Evolutionary conservation across 2,797 vertebrate genomes (phyloP).

Genomic region (Taenioides sp.): DNA sequence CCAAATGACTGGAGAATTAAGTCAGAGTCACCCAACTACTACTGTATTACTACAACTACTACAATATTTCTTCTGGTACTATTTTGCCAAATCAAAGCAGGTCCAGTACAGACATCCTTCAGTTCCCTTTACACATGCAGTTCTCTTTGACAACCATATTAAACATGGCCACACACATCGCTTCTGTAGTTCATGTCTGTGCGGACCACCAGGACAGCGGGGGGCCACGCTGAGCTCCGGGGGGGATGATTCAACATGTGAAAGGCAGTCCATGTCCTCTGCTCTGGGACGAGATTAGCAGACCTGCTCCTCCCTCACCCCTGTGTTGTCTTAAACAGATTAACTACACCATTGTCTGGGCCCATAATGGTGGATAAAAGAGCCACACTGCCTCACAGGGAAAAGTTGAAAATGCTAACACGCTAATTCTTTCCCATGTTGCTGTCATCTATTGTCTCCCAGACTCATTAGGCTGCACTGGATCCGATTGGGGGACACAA

Average conservation of each 20-base stretch:
- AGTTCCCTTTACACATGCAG: slow-evolving; percentile 18
- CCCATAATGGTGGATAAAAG: slow-evolving; percentile 65
- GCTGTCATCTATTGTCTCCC: slow-evolving; percentile 48
- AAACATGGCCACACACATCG: slow-evolving; percentile 18
- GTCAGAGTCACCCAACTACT: background rate
- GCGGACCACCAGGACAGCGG: background rate
- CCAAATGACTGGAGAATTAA: background rate
- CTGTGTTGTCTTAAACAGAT: slow-evolving; percentile 69
- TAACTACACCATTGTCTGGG: slow-evolving; percentile 66
- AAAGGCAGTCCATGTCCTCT: slow-evolving; percentile 46
- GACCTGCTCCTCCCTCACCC: slow-evolving; percentile 40
- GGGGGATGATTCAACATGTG: slow-evolving; percentile 53
- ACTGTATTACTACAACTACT: too few species aligned
- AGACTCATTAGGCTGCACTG: slow-evolving; percentile 55
- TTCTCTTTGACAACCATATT: slow-evolving; percentile 28
- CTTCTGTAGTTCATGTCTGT: slow-evolving; percentile 10
- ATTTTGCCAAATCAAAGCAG: slow-evolving; percentile 10
- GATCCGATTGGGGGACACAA: slow-evolving; percentile 37
- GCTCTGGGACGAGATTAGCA: slow-evolving; percentile 68
- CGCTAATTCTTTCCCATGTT: slow-evolving; percentile 61
- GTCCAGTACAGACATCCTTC: slow-evolving; percentile 4
- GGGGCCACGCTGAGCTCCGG: slow-evolving; percentile 25
- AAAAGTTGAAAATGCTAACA: slow-evolving; percentile 41
- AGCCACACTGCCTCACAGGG: slow-evolving; percentile 50
- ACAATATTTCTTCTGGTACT: background rate